phyloP scores from a whole-genome alignment of 2,888 invertebrate species.

The Caenorhabditis zanzibari region DNA sequence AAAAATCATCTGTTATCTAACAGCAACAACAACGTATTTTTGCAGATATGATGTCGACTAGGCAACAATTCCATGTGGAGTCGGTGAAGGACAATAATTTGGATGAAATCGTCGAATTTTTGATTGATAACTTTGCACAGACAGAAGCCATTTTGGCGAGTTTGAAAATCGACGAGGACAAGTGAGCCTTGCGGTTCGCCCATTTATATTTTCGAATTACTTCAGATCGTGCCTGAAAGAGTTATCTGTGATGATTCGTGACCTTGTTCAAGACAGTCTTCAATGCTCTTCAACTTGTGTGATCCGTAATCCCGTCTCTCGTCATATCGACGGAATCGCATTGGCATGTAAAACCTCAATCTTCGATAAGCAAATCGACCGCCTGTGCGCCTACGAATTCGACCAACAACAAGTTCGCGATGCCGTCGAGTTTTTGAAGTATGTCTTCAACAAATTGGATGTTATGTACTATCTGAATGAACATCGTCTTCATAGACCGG shows the following conservation, averaged over 20 bases:
- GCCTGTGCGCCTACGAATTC: slow-evolving; percentile 71
- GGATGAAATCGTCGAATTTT: slow-evolving; percentile 63
- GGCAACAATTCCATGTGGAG: slow-evolving; percentile 54
- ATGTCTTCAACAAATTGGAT: slow-evolving; percentile 73
- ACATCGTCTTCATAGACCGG: slow-evolving; percentile 65
- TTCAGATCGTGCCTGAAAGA: slow-evolving; percentile 58
- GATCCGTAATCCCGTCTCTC: slow-evolving; percentile 46
- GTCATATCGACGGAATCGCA: slow-evolving; percentile 67
- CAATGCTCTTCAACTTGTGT: slow-evolving; percentile 66
- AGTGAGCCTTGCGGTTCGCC: slow-evolving; percentile 9
- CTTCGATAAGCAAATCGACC: slow-evolving; percentile 74
- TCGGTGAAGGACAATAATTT: slow-evolving; percentile 37
- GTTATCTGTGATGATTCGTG: slow-evolving; percentile 64
- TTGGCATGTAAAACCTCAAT: slow-evolving; percentile 66
- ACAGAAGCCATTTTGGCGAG: slow-evolving; percentile 70
- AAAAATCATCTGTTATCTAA: background rate
- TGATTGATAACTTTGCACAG: slow-evolving; percentile 66
- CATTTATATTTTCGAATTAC: background rate
- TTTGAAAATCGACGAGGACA: slow-evolving; percentile 45
- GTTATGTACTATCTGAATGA: slow-evolving; percentile 69
- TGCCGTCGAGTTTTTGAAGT: slow-evolving; percentile 73
- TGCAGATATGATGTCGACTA: slow-evolving; percentile 50
- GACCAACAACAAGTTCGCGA: slow-evolving; percentile 60
- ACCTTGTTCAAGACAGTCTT: slow-evolving; percentile 69
- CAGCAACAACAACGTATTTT: slow-evolving; percentile 4